phyloP scores from a whole-genome alignment of 2,888 invertebrate genomes.

The Cerceris rybyensis region DNA sequence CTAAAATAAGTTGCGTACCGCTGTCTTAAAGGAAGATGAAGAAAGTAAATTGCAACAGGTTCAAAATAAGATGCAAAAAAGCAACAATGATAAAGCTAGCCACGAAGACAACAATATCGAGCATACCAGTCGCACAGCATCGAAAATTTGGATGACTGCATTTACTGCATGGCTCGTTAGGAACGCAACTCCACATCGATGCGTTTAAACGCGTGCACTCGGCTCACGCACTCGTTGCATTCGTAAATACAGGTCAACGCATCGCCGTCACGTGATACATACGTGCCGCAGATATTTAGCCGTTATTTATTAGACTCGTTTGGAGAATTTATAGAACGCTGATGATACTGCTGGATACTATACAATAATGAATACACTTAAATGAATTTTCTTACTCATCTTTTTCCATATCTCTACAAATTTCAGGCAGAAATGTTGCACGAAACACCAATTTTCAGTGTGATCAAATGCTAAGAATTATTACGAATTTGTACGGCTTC shows the following conservation, averaged over 20 bases:
- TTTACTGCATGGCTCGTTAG: slow-evolving; percentile 39
- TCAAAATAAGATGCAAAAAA: not conserved
- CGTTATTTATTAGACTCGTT: slow-evolving; percentile 15
- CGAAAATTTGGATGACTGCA: slow-evolving; percentile 45
- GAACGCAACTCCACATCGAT: slow-evolving; percentile 21
- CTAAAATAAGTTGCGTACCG: too few relatives aligned
- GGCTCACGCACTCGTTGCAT: slow-evolving; percentile 30
- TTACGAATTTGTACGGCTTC: too few relatives aligned
- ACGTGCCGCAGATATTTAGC: slow-evolving; percentile 7
- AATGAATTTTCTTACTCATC: too few relatives aligned
- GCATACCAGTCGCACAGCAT: not conserved
- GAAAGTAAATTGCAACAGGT: not conserved
- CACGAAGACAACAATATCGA: too few relatives aligned
- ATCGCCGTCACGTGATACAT: slow-evolving; percentile 30
- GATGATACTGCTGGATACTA: not conserved
- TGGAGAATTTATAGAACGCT: not conserved
- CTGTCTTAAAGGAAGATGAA: not conserved
- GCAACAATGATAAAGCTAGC: slow-evolving; percentile 9
- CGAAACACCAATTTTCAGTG: too few relatives aligned
- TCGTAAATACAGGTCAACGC: slow-evolving; percentile 35
- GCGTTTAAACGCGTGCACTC: slow-evolving; percentile 36
- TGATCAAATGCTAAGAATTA: too few relatives aligned
- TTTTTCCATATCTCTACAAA: too few relatives aligned
- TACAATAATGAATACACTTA: too few relatives aligned
- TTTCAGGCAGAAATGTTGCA: too few relatives aligned